Percentiles rank a stretch among this genome's conserved stretches.
Conservation (phyloP, 2,888 invertebrate genomes). For the Pristionchus entomophagus region DNA sequence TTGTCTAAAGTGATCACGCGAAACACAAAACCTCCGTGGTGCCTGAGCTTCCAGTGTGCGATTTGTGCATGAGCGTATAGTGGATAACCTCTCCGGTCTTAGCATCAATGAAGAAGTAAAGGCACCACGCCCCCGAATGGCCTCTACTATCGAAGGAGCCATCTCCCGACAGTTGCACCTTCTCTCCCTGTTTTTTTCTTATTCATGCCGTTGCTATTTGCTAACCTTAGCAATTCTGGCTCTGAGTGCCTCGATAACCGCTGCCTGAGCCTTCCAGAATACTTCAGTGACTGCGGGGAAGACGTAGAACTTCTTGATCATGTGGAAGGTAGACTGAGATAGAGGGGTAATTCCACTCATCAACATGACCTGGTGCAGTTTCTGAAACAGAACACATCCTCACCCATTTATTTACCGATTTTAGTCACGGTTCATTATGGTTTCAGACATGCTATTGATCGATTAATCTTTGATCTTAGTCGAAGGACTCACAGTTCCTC, state of each 20-base stretch:
- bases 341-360: not conserved
- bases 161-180: not conserved
- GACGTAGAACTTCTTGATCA: too few species aligned
- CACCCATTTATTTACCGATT: too few species aligned
- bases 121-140: not conserved
- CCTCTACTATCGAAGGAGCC: not conserved
- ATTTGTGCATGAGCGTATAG: not conserved
- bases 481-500: not conserved
- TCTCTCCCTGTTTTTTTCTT: not conserved
- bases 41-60: not conserved
- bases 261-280: not conserved
- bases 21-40: not conserved
- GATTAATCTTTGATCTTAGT: too few species aligned
- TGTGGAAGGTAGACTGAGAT: not conserved
- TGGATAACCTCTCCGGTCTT: not conserved
- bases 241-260: not conserved
- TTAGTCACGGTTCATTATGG: not conserved
- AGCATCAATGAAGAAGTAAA: conserved; percentile 3
- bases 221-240: not conserved
- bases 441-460: not conserved
- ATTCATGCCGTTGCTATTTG: not conserved
- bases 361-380: not conserved
- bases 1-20: not conserved
- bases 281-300: not conserved
- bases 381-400: not conserved